Evolutionary conservation across 2,113 vertebrate genomes (phyloP), one percentile per base, ranked within the genome.

Genomic region (Cinclus mexicanus): DNA sequence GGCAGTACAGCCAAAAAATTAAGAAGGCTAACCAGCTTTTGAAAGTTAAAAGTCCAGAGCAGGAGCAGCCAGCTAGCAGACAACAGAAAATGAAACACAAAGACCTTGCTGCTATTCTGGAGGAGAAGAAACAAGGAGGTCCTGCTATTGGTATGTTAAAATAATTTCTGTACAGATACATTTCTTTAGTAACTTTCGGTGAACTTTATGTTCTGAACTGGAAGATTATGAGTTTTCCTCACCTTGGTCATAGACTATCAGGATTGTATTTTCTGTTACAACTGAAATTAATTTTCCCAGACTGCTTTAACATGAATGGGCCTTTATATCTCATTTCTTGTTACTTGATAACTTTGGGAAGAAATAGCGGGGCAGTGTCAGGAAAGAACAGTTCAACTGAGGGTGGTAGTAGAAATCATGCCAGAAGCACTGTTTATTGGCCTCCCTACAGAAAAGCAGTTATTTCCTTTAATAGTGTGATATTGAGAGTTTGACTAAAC

Each of bases 1-100:
- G 99, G 55, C 99, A 99, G 68, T 99, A 99, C 83, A 99, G 99
- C 92, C 99, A 99, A 97, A 99, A 99, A 98, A 99, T 99, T 94
- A 99, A 99, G 98, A 99, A 98, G 93, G 99, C 99, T 72, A 99
- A 99, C 82, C 99, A 99, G 78, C 98, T 99, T 94, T 97, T 99
- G 87, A 99, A 99, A 95, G 99, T 99, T 97, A 99, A 97, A 96
- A 99, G 98, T 95, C 98, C 99, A 72, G 99, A 99, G 86, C 96
- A 98, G 33, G 99, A 99, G 31, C 99, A 98, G 68, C 86, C 97
- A 7, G 96, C 97, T 78, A 93, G 75, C 87, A 98, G 97, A 95
- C 96, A 29, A 90, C 97, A 97, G 90, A 98, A 97, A 95, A 69
- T 96, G 16, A 98, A 96, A 60, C 98, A 98, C 91, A 99, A 98